These are phyloP conservation scores for Picathartes gymnocephalus DNA, from an alignment of 2,113 vertebrate species.

Conservation along the genomic window DNA sequence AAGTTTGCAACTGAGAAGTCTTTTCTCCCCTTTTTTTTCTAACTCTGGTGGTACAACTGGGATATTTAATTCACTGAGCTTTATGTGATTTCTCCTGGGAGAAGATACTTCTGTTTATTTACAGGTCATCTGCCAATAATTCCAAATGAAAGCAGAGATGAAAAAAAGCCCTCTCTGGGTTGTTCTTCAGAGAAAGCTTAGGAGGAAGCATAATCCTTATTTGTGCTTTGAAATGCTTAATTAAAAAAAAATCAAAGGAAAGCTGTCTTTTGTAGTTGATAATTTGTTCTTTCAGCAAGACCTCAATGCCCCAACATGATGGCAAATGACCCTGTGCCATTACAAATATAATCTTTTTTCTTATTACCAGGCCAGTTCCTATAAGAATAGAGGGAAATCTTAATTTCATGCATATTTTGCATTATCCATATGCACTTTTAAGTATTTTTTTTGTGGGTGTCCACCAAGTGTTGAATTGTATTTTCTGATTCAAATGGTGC, in stretches of 20 bases:
- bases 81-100: background rate
- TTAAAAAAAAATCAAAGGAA: background rate
- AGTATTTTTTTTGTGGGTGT: background rate
- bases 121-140: background rate
- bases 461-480: background rate
- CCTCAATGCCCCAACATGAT: background rate
- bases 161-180: background rate
- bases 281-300: background rate
- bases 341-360: background rate
- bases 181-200: background rate
- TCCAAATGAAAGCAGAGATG: background rate
- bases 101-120: background rate
- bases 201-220: background rate
- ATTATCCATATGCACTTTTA: background rate
- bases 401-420: background rate
- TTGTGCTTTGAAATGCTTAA: background rate
- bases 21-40: background rate
- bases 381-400: background rate
- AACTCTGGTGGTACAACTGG: background rate
- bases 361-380: background rate
- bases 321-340: background rate
- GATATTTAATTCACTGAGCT: background rate
- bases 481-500: background rate
- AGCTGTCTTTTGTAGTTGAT: background rate
- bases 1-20: background rate